A percentile compares a stretch with the other conserved stretches of the same genome.
phyloP scores from a whole-genome alignment of 2,797 vertebrate species.

The Hephaestus fuliginosus region DNA sequence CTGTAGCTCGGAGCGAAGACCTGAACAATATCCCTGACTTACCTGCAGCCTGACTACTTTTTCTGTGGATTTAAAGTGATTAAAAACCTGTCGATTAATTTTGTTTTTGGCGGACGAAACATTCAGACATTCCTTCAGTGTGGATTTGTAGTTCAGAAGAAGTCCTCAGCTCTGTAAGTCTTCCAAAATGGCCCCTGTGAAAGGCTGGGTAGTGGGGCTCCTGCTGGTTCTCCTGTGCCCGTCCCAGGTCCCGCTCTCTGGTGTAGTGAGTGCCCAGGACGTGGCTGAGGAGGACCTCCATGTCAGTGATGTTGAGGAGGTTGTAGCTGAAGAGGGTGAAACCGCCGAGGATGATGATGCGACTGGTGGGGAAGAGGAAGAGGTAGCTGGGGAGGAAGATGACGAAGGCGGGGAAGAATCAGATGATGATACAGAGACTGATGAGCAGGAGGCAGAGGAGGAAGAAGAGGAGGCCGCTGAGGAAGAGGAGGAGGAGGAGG shows the following conservation, averaged over 20 bases:
- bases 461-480: neutral
- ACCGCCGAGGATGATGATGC: slow-evolving; percentile 3
- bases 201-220: slow-evolving; percentile 75
- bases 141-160: slow-evolving; percentile 15
- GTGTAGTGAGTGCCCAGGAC: slow-evolving; percentile 59
- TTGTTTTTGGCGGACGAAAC: slow-evolving; percentile 21
- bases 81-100: neutral
- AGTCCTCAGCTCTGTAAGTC: slow-evolving; percentile 1
- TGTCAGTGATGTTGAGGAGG: slow-evolving; percentile 32
- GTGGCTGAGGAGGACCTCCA: slow-evolving; percentile 59
- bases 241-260: slow-evolving; percentile 57
- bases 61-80: slow-evolving; percentile 27
- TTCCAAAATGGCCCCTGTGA: slow-evolving; percentile 78
- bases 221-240: slow-evolving; percentile 82
- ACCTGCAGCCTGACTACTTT: neutral
- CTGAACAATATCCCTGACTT: neutral
- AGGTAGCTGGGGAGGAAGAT: slow-evolving; percentile 20
- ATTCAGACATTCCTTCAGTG: neutral
- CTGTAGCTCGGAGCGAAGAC: slow-evolving; percentile 25
- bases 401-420: neutral
- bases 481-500: neutral
- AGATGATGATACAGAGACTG: neutral
- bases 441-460: neutral
- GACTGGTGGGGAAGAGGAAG: slow-evolving; percentile 2
- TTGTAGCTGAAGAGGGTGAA: slow-evolving; percentile 57